Evolutionary conservation across 2,888 invertebrate genomes (phyloP).

Genomic region (Scaeva pyrastri): DNA sequence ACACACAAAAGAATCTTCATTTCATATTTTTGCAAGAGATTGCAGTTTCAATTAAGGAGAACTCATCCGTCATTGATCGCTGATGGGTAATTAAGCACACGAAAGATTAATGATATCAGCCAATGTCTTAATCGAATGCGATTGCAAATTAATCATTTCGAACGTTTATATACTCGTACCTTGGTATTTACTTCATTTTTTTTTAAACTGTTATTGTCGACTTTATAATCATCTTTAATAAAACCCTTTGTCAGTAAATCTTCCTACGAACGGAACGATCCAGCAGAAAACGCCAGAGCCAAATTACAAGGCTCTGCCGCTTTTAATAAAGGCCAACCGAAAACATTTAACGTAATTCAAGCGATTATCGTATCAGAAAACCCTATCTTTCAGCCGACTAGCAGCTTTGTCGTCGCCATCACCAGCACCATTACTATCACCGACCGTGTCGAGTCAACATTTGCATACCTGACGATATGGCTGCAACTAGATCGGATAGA

Average conservation of each 20-base stretch:
- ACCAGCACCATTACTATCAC: conserved; percentile 23
- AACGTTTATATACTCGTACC: not conserved
- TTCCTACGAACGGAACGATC: not conserved
- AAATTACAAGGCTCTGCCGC: conserved; percentile 58
- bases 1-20: conserved; percentile 2
- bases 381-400: conserved; percentile 22
- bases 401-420: conserved; percentile 41
- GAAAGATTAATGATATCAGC: conserved; percentile 63
- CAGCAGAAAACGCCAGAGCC: conserved; percentile 18
- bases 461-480: conserved; percentile 41
- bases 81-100: conserved; percentile 73
- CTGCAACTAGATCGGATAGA: conserved; percentile 55
- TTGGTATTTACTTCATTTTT: not conserved
- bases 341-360: conserved; percentile 59
- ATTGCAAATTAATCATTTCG: conserved; percentile 66
- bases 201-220: conserved; percentile 14
- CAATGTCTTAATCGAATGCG: conserved; percentile 70
- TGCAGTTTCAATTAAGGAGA: conserved; percentile 17
- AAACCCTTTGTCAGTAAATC: not conserved
- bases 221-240: conserved; percentile 18
- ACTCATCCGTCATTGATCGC: conserved; percentile 71
- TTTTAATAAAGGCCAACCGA: conserved; percentile 41
- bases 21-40: conserved; percentile 6
- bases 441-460: conserved; percentile 20
- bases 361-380: conserved; percentile 51